These are phyloP conservation scores for Temnopleurus reevesii DNA, from an alignment of 53 echinoderm and acorn worm genomes.

Conservation along the genomic window DNA sequence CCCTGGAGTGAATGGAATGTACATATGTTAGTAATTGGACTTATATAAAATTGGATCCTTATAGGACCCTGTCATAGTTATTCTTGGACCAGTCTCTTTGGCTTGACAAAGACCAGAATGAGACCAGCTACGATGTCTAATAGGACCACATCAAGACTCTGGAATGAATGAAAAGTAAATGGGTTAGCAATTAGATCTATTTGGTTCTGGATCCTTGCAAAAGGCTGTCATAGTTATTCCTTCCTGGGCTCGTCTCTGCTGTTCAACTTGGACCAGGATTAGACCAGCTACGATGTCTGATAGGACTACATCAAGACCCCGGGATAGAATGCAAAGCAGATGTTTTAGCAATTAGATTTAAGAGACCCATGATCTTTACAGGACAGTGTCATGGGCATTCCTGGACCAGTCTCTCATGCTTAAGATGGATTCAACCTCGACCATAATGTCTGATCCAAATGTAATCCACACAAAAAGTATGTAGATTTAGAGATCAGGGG, in stretches of 20 bases:
- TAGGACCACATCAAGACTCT: conserved; percentile 86
- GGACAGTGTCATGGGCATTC: no score
- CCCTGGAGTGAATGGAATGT: conserved; percentile 60
- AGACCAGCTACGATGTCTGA: conserved; percentile 95
- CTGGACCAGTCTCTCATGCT: no score
- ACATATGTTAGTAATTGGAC: no score
- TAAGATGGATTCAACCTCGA: no score
- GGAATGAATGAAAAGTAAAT: not conserved
- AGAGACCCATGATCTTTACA: no score
- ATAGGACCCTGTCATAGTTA: conserved; percentile 20
- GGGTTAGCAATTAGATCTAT: no score
- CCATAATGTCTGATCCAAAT: no score
- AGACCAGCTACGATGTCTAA: conserved; percentile 95
- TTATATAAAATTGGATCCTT: no score
- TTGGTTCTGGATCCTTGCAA: conserved; percentile 19
- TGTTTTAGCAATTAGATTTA: no score
- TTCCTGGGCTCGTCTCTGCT: conserved; percentile 69
- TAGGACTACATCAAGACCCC: conserved; percentile 85
- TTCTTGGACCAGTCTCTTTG: conserved; percentile 67
- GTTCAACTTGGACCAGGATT: conserved; percentile 88
- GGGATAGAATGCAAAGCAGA: not conserved
- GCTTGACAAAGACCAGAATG: conserved; percentile 86
- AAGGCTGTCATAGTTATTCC: conserved; percentile 38
- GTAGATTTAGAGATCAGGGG: no score
- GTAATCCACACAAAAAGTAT: no score